Conservation (phyloP, 2,797 vertebrate genomes). For the Acipenser oxyrinchus region DNA sequence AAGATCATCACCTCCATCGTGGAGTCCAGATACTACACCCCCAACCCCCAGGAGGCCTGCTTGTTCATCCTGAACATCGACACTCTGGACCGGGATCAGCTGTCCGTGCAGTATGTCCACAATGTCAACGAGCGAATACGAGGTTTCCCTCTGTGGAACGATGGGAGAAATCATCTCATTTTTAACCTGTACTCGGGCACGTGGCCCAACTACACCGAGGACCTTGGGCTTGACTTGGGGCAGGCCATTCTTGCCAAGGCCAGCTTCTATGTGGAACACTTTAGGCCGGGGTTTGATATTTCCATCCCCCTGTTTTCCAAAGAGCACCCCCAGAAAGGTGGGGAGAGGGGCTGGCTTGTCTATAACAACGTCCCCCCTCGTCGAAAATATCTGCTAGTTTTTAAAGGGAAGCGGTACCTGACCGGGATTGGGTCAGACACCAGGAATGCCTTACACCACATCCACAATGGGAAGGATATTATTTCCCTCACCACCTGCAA, state of each 20-base stretch:
- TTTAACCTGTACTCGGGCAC: conserved; percentile 83
- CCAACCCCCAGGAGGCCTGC: conserved; percentile 67
- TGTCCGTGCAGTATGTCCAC: conserved; percentile 66
- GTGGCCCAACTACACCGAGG: conserved; percentile 77
- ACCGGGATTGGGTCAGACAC: conserved; percentile 72
- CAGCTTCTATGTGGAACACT: conserved; percentile 68
- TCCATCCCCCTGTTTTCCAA: conserved; percentile 83
- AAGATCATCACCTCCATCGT: conserved; percentile 74
- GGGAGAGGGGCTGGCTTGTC: conserved; percentile 65
- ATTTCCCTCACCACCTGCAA: conserved; percentile 78
- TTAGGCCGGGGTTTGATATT: conserved; percentile 78
- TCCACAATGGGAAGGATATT: conserved; percentile 78
- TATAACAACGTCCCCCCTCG: conserved; percentile 55
- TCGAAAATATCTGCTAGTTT: conserved; percentile 77
- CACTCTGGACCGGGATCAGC: conserved; percentile 68
- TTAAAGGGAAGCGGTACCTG: conserved; percentile 82
- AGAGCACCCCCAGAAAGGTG: conserved; percentile 76
- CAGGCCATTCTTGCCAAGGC: conserved; percentile 84
- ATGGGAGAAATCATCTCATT: conserved; percentile 80
- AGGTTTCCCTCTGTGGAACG: conserved; percentile 69
- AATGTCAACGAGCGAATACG: conserved; percentile 65
- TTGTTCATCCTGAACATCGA: conserved; percentile 75
- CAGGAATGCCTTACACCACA: conserved; percentile 77
- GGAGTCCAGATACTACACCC: conserved; percentile 70
- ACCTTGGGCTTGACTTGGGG: conserved; percentile 74